Percentiles rank a stretch among this genome's conserved stretches.
Conservation (phyloP, 2,888 invertebrate genomes). For the Drosophila rellima region DNA sequence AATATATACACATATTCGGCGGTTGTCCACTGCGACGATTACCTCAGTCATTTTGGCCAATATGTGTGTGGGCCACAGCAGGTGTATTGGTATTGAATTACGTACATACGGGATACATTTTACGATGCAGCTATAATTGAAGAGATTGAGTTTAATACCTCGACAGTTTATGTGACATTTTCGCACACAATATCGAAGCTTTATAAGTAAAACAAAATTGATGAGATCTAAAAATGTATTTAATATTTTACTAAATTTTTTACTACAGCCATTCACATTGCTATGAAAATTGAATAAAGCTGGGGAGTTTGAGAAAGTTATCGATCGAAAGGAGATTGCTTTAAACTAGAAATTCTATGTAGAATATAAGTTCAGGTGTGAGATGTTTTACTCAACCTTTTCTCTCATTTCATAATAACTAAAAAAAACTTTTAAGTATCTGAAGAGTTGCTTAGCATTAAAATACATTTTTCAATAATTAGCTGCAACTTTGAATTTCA, state of each 20-base stretch:
- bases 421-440: not conserved
- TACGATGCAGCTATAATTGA: slow-evolving; percentile 24
- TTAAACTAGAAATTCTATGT: not conserved
- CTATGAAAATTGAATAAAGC: not conserved
- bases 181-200: not conserved
- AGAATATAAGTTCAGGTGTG: not conserved
- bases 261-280: not conserved
- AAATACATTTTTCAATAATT: not conserved
- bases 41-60: slow-evolving; percentile 14
- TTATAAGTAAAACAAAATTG: slow-evolving; percentile 16
- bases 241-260: slow-evolving; percentile 13
- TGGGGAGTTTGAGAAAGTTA: not conserved
- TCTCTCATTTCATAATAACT: not conserved
- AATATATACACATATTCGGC: slow-evolving; percentile 87
- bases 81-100: slow-evolving; percentile 15
- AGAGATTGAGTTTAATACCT: slow-evolving; percentile 21
- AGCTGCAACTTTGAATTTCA: not conserved
- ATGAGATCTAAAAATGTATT: not conserved
- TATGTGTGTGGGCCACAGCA: slow-evolving; percentile 5
- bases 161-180: slow-evolving; percentile 13
- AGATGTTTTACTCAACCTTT: not conserved
- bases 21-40: slow-evolving; percentile 25
- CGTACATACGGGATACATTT: slow-evolving; percentile 16
- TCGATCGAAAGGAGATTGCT: not conserved
- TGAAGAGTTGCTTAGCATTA: not conserved